These are phyloP conservation scores for Pseudomugil tenellus DNA, from an alignment of 2,797 vertebrate genomes.

Conservation along the genomic window DNA sequence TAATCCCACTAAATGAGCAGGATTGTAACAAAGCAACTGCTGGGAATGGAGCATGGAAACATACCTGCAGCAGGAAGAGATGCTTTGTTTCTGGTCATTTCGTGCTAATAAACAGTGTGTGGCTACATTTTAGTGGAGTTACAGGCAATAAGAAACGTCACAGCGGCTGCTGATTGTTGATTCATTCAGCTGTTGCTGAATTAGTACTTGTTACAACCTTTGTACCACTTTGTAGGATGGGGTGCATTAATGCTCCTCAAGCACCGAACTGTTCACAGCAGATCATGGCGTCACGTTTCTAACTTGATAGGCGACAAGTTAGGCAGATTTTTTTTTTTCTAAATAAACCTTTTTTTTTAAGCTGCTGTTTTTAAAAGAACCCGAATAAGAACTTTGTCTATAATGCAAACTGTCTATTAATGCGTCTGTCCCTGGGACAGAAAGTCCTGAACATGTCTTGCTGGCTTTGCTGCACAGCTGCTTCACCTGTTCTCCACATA, in stretches of 20 bases:
- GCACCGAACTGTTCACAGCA: neutral
- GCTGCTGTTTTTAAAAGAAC: neutral
- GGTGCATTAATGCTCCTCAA: neutral
- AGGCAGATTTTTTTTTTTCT: neutral
- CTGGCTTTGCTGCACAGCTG: neutral
- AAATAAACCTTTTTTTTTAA: neutral
- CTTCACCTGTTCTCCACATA: neutral
- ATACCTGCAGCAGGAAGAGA: neutral
- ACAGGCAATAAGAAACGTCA: neutral
- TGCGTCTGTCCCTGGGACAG: too few relatives aligned
- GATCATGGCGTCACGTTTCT: neutral
- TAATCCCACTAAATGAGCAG: neutral
- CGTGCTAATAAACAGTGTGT: neutral
- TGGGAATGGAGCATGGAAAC: neutral
- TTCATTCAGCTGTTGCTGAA: neutral
- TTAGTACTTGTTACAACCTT: neutral
- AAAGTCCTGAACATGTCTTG: neutral
- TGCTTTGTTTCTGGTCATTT: neutral
- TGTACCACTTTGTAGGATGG: neutral
- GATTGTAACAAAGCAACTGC: neutral
- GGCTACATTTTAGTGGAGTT: neutral
- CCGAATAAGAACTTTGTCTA: neutral
- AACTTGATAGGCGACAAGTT: neutral
- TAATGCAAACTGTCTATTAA: too few relatives aligned
- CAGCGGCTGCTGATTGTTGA: neutral